Evolutionary conservation across 2,888 invertebrate genomes (phyloP).

Genomic region (Mesoligia furuncula): DNA sequence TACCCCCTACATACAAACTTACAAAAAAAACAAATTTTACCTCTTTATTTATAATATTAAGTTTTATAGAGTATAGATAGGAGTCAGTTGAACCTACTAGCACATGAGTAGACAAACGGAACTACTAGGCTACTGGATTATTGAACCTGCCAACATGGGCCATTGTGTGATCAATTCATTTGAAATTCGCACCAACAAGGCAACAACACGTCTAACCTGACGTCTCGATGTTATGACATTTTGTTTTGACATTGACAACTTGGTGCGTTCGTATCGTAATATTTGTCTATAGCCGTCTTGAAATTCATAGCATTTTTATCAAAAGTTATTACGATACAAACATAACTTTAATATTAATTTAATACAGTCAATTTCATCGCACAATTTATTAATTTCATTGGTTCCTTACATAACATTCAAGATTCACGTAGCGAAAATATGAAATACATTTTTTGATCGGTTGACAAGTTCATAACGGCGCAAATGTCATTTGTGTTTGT

Average conservation of each 20-base stretch:
- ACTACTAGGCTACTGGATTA: not conserved
- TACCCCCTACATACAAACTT: too few species aligned
- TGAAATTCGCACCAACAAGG: slow-evolving; percentile 15
- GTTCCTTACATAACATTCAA: not conserved
- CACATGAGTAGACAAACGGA: too few species aligned
- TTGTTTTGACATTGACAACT: slow-evolving; percentile 19
- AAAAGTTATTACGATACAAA: not conserved
- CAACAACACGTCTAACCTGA: not conserved
- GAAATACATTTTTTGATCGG: not conserved
- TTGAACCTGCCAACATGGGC: not conserved
- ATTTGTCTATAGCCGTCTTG: not conserved
- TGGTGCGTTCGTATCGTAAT: slow-evolving; percentile 26
- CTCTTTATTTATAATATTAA: too few species aligned
- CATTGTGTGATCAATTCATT: slow-evolving; percentile 9
- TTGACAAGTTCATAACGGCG: not conserved
- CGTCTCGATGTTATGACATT: slow-evolving; percentile 18
- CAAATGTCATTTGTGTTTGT: slow-evolving; percentile 30
- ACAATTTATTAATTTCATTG: not conserved
- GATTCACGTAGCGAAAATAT: not conserved
- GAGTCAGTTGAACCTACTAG: not conserved
- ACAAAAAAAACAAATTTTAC: too few species aligned
- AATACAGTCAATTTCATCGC: not conserved
- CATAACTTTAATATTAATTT: not conserved
- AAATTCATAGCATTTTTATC: not conserved
- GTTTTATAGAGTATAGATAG: too few species aligned